phyloP scores from a whole-genome alignment of 2,888 invertebrate species.

The Mythimna pallens region DNA sequence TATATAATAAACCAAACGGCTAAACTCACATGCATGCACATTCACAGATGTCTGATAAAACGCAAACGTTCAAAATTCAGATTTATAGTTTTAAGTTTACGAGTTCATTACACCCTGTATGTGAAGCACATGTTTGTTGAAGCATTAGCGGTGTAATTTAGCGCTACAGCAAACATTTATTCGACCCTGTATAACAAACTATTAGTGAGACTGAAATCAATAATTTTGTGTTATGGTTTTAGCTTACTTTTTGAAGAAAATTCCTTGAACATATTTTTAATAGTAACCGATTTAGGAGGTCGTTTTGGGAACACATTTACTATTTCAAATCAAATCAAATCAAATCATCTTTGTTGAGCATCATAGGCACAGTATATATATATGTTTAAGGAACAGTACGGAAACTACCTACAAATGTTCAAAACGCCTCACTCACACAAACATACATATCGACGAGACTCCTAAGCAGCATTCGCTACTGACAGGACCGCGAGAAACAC shows the following conservation, averaged over 20 bases:
- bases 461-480: too few relatives aligned
- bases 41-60: constrained; percentile 9
- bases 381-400: too few relatives aligned
- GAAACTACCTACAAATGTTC: too few relatives aligned
- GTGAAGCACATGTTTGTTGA: constrained; percentile 37
- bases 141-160: constrained; percentile 57
- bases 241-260: too few relatives aligned
- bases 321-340: too few relatives aligned
- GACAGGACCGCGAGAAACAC: too few relatives aligned
- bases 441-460: too few relatives aligned
- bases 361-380: too few relatives aligned
- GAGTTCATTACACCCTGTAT: constrained; percentile 35
- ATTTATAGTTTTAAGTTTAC: constrained; percentile 25
- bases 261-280: neutral
- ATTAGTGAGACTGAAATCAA: constrained; percentile 38
- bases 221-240: constrained; percentile 2
- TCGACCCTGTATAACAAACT: constrained; percentile 35
- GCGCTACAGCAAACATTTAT: constrained; percentile 40
- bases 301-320: too few relatives aligned
- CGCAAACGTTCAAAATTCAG: neutral
- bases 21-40: neutral
- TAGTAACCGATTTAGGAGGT: too few relatives aligned
- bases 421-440: too few relatives aligned
- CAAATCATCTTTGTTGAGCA: too few relatives aligned
- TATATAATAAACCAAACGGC: neutral